A percentile compares a stretch with the other conserved stretches of the same genome.
Conservation (phyloP, 2,797 vertebrate species). For the Lacerta viridis region DNA sequence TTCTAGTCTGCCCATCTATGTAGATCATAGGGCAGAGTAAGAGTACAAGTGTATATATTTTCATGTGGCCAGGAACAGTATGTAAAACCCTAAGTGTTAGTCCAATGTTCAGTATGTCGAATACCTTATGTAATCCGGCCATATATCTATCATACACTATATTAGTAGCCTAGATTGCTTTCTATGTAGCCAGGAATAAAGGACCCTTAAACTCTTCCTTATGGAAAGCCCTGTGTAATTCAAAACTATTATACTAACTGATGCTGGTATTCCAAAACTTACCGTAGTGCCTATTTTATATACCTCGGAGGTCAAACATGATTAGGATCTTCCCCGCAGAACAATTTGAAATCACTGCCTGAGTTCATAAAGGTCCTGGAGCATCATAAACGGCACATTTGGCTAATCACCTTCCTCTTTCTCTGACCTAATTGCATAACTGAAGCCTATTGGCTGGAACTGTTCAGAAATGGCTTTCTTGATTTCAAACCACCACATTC, state of each 20-base stretch:
- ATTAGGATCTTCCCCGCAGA: not conserved
- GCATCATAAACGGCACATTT: conserved; percentile 18
- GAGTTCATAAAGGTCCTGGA: conserved; percentile 20
- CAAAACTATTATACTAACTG: not conserved
- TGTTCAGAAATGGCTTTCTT: conserved; percentile 20
- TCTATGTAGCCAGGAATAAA: not conserved
- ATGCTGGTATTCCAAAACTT: not conserved
- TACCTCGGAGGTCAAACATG: not conserved
- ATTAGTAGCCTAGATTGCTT: not conserved
- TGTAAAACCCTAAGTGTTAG: not conserved
- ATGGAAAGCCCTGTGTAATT: not conserved
- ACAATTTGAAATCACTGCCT: conserved; percentile 6
- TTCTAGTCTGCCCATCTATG: too few species aligned
- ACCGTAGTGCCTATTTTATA: not conserved
- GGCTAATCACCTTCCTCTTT: conserved; percentile 3
- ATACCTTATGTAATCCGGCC: not conserved
- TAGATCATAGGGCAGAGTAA: too few species aligned
- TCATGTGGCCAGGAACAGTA: not conserved
- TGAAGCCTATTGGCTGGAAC: conserved; percentile 47
- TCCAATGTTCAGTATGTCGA: not conserved
- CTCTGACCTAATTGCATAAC: conserved; percentile 20
- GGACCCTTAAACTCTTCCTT: not conserved
- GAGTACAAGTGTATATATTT: not conserved
- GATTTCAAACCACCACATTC: conserved; percentile 48
- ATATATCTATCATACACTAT: not conserved